Evolutionary conservation across 2,888 invertebrate genomes (phyloP), one percentile per base, ranked within the genome.

Genomic region (Sarcophaga carnaria): DNA sequence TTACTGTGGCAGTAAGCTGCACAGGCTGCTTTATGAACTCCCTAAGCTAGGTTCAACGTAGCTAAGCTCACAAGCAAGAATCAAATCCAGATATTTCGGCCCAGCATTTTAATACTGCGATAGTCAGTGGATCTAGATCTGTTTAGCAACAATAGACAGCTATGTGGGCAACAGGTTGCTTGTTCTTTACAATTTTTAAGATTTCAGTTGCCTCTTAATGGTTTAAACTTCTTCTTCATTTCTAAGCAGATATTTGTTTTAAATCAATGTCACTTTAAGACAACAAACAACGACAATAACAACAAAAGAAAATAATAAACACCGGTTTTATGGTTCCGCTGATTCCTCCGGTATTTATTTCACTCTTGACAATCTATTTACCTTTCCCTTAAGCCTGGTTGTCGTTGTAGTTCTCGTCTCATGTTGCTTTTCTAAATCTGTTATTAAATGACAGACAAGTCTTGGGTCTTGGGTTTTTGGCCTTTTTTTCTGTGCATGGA

Each of bases 401-500:
- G 37, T 37, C 3, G 27, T 27, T 5, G 27, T 22, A 1, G 22
- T 22, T 22, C 22, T 22, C 22, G 37, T 37, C 37, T 37, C 37
- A 37, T 37, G 37, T 37, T 37, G 37, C 37, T 37, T 27, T 0
- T 14, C 3, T 3, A 14, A n/a, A 78, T 62, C 45, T 45, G 66
- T 79, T 76, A 72, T 87, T 79, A 75, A 86, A 78, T 83, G 70
- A 66, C 70, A 81, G 80, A 54, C 54, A 14, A 54, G 12, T 37
- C 37, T 54, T 54, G 4, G 4, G 12, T 54, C 4, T 17, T 54
- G 3, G 54, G 54, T 54, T 54, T 54, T 54, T 54, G 54, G 14
- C 14, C 54, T 3, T 14, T 54, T 17, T 54, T 17, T 54, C 49
- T 49, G 14, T 11, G 17, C 5, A 12, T 5, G 5, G 12, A 54